A percentile compares a stretch with the other conserved stretches of the same genome.
These are phyloP conservation scores for Pica pica DNA, from an alignment of 2,113 vertebrate genomes.

Conservation along the genomic window DNA sequence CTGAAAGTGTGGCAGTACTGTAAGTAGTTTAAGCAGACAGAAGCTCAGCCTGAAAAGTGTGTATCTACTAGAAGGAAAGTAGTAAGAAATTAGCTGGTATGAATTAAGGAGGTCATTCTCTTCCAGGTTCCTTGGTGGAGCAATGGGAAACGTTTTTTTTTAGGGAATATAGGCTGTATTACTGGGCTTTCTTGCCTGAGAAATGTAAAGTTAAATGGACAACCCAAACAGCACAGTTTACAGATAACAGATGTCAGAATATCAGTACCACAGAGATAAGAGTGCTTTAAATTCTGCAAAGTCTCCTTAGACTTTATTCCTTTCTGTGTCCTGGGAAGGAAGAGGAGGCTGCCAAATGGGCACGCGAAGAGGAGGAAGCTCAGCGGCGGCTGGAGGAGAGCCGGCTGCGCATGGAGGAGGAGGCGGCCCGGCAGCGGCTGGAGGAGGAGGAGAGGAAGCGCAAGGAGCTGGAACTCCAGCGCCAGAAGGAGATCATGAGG, in stretches of 20 bases:
- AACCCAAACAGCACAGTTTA: neutral
- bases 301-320: neutral
- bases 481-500: slow-evolving; percentile 79
- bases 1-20: neutral
- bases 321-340: slow-evolving; percentile 76
- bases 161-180: neutral
- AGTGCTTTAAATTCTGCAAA: neutral
- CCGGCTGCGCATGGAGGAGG: slow-evolving; percentile 83
- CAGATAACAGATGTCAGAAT: neutral
- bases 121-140: neutral
- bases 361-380: slow-evolving; percentile 74
- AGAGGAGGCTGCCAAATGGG: slow-evolving; percentile 82
- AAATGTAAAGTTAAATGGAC: neutral
- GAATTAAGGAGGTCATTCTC: neutral
- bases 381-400: slow-evolving; percentile 88
- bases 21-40: neutral
- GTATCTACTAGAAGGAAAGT: neutral
- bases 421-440: slow-evolving; percentile 82
- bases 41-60: neutral
- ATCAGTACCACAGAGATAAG: neutral
- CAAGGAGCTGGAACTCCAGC: slow-evolving; percentile 80
- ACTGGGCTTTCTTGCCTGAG: neutral
- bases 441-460: slow-evolving; percentile 85
- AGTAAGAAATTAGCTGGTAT: neutral
- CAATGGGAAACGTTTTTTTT: neutral